Percentiles rank a stretch among this genome's conserved stretches.
Evolutionary conservation across 2,797 vertebrate genomes (phyloP).

Genomic region (Uromys caudimaculatus): DNA sequence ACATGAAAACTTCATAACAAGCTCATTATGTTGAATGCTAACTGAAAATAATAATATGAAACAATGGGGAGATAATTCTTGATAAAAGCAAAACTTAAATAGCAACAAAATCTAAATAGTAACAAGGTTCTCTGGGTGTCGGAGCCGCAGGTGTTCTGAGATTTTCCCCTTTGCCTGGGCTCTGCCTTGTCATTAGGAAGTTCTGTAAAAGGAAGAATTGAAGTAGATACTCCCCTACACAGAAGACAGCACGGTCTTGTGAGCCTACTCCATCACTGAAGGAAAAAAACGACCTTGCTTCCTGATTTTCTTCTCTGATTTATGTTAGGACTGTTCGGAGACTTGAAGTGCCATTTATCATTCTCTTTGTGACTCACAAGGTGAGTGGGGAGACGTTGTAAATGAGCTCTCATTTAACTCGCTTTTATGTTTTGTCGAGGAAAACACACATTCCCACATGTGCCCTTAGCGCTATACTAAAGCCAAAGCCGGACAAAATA

Average conservation of each 20-base stretch:
- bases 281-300: neutral
- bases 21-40: neutral
- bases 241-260: neutral
- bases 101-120: neutral
- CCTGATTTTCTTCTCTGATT: constrained; percentile 35
- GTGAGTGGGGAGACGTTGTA: constrained; percentile 3
- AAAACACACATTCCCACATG: constrained; percentile 54
- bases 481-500: neutral
- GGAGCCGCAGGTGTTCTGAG: neutral
- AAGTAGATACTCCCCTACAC: neutral
- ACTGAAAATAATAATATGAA: neutral
- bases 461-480: neutral
- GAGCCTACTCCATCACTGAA: neutral
- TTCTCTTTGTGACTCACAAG: constrained; percentile 43
- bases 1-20: neutral
- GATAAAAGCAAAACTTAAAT: neutral
- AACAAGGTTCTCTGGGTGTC: neutral
- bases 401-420: constrained; percentile 27
- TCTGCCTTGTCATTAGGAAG: neutral
- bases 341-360: neutral
- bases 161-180: neutral
- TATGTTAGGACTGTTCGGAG: neutral
- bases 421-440: constrained; percentile 24
- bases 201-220: neutral
- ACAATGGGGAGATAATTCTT: neutral